Percentiles rank a stretch among this genome's conserved stretches.
phyloP scores from a whole-genome alignment of 2,888 invertebrate genomes.

The Stramonita haemastoma region DNA sequence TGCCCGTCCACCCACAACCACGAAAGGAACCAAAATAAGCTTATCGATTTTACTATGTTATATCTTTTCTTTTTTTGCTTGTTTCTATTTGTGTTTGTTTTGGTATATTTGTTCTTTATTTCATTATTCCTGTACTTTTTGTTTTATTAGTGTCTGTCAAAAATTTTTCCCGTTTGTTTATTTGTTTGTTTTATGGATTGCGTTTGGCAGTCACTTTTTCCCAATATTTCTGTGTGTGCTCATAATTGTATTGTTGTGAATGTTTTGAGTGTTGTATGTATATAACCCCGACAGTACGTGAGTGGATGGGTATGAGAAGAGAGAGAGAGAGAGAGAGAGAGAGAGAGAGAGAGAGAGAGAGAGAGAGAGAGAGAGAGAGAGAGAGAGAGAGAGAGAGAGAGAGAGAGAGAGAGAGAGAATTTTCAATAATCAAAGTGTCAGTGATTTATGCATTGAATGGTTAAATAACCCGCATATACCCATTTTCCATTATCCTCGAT shows the following conservation, averaged over 20 bases:
- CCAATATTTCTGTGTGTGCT: background rate
- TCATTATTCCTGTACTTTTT: too few species aligned
- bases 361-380: background rate
- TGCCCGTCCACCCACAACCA: too few species aligned
- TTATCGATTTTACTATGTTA: too few species aligned
- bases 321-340: background rate
- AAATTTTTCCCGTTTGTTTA: too few species aligned
- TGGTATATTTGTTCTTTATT: too few species aligned
- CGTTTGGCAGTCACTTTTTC: background rate
- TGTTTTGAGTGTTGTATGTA: background rate
- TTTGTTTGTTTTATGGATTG: too few species aligned
- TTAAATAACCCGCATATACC: too few species aligned
- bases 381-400: background rate
- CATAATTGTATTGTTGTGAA: background rate
- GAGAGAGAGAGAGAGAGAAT: background rate
- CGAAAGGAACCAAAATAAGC: too few species aligned
- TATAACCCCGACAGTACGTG: background rate
- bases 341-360: background rate
- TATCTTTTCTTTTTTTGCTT: too few species aligned
- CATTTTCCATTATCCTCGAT: too few species aligned
- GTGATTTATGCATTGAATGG: background rate
- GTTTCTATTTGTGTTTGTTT: too few species aligned
- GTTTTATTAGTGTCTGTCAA: too few species aligned
- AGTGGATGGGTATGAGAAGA: background rate
- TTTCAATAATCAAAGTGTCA: background rate